phyloP scores from a whole-genome alignment of 2,888 invertebrate genomes.

The Uloborus plumipes region DNA sequence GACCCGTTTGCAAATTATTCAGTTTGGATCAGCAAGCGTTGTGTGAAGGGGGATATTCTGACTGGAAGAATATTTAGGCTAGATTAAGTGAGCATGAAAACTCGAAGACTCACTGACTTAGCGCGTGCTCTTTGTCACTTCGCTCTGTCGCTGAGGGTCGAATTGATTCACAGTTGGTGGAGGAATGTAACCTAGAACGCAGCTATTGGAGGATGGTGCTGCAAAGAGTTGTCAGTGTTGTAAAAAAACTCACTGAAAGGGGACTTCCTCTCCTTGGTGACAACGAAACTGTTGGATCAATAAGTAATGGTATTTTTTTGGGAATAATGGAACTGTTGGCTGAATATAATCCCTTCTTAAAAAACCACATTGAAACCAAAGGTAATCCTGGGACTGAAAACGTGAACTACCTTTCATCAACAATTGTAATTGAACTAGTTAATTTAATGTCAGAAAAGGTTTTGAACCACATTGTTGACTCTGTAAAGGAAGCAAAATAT shows the following conservation, averaged over 20 bases:
- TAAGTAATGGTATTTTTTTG: conserved; percentile 68
- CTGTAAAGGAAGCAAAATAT: neutral
- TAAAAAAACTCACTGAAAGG: conserved; percentile 66
- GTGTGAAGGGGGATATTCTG: neutral
- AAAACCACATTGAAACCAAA: conserved; percentile 67
- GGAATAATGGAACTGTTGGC: conserved; percentile 68
- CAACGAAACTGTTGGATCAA: conserved; percentile 67
- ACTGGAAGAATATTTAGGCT: neutral
- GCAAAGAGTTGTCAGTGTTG: conserved; percentile 67
- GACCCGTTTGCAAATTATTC: conserved; percentile 12
- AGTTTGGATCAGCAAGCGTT: no score
- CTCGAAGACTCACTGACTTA: neutral
- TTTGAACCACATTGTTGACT: neutral
- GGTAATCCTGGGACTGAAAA: conserved; percentile 67
- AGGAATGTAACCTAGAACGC: conserved; percentile 44
- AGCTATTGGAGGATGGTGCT: conserved; percentile 68
- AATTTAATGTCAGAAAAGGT: conserved; percentile 66
- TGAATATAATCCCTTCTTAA: conserved; percentile 68
- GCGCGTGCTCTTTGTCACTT: neutral
- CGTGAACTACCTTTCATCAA: conserved; percentile 68
- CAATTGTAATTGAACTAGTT: conserved; percentile 69
- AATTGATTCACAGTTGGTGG: neutral
- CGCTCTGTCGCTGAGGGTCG: no score
- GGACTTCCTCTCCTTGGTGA: conserved; percentile 68
- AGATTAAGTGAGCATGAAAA: neutral